Evolutionary conservation across 2,113 vertebrate genomes (phyloP).

Genomic region (Scartelaos histophorus): DNA sequence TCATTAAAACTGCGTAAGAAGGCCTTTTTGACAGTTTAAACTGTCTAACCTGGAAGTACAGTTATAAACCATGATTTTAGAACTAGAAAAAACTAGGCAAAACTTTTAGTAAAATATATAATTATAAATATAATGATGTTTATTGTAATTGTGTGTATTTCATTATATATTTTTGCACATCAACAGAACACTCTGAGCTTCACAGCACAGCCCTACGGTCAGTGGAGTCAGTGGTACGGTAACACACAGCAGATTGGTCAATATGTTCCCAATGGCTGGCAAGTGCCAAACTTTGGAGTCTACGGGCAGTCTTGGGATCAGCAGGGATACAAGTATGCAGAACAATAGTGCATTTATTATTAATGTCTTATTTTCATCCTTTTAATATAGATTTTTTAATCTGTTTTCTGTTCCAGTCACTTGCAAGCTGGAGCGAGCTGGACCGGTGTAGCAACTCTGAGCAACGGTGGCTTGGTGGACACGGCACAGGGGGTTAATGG

Average conservation of each 20-base stretch:
- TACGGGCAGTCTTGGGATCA: slow-evolving; percentile 96
- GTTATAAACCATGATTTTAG: too few species aligned
- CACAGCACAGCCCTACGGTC: slow-evolving; percentile 87
- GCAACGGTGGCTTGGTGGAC: slow-evolving; percentile 76
- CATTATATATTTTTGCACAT: slow-evolving; percentile 28
- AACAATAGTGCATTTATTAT: neutral
- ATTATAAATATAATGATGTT: too few species aligned
- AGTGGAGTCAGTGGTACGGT: slow-evolving; percentile 96
- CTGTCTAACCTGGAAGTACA: too few species aligned
- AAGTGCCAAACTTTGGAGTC: slow-evolving; percentile 89
- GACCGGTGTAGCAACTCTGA: slow-evolving; percentile 81
- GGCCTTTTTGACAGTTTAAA: too few species aligned
- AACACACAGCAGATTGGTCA: slow-evolving; percentile 94
- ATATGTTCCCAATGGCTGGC: slow-evolving; percentile 96
- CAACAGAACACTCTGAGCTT: slow-evolving; percentile 90
- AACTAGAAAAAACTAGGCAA: too few species aligned
- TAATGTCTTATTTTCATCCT: neutral
- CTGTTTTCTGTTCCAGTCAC: slow-evolving; percentile 74
- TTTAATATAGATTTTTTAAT: neutral
- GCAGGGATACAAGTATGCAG: slow-evolving; percentile 90
- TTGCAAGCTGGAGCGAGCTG: slow-evolving; percentile 86
- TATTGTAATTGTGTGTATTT: neutral
- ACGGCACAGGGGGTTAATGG: slow-evolving; percentile 87
- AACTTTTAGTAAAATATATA: too few species aligned
- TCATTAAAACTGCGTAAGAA: too few species aligned